Conservation (phyloP, 2,797 vertebrate genomes). For the Pantherophis vulpinus region DNA sequence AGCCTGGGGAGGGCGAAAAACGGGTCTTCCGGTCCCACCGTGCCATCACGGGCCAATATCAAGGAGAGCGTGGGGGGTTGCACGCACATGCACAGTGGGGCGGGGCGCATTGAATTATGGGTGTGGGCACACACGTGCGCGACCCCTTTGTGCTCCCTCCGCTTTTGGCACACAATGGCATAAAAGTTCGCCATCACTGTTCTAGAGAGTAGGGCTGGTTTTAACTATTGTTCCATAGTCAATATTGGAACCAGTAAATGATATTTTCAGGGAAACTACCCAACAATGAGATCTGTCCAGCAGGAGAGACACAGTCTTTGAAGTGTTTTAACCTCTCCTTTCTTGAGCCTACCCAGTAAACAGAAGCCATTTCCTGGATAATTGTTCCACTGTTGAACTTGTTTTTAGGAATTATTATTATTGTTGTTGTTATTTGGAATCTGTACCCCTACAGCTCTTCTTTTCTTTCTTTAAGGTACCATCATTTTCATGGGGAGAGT, state of each 20-base stretch:
- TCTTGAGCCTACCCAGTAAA: background rate
- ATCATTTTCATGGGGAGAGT: conserved; percentile 96
- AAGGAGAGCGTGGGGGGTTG: no score
- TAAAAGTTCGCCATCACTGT: no score
- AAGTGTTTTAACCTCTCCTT: background rate
- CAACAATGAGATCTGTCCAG: background rate
- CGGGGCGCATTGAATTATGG: no score
- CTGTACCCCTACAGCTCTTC: background rate
- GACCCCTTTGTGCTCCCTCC: no score
- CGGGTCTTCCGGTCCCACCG: no score
- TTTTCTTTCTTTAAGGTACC: conserved; percentile 72
- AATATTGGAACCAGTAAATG: background rate
- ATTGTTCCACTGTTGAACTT: background rate
- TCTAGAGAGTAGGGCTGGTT: background rate
- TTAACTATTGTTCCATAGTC: background rate
- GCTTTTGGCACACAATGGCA: no score
- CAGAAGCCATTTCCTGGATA: background rate
- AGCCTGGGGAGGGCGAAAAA: no score
- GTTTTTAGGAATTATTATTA: background rate
- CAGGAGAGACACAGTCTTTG: background rate
- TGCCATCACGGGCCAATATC: no score
- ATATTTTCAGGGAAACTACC: background rate
- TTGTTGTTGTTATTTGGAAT: background rate
- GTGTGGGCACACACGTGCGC: no score
- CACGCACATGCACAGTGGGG: no score